Evolutionary conservation across 2,113 vertebrate genomes (phyloP), one percentile per base, ranked within the genome.

Genomic region (Hiodon alosoides): DNA sequence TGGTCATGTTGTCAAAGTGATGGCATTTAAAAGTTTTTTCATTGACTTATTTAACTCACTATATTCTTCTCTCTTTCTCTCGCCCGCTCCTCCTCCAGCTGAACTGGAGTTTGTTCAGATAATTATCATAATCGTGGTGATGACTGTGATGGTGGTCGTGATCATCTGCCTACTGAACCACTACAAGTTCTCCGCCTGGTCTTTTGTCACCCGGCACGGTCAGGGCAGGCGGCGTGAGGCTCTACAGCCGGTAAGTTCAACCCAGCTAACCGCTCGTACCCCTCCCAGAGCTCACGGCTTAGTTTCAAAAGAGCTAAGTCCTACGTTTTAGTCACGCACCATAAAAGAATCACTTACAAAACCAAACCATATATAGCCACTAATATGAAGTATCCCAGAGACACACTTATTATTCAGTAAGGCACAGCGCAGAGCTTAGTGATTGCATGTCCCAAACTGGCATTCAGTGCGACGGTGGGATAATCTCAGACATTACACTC

Each of bases 31-130:
- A 9, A 61, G 59, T 61, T 11, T 4, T 14, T 5, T 14, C 59
- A 61, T 31, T 31, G 59, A 4, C 7, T 61, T 9, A 61, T 9
- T 14, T 14, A 61, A 14, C 13, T 5, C 13, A 1, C 7, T 14
- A 4, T 13, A 4, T 9, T 61, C 7, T 14, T 61, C 16, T 10
- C 5, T 10, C 11, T 48, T 17, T 61, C 59, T 14, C 59, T 69
- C 52, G 17, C 52, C 31, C 11, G 53, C 46, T 11, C 31, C 48
- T 71, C 1, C 84, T 79, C 46, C 90, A 99, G 97, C 97, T 91
- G 96, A 98, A 90, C 92, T 98, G 94, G 96, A 97, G 90, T 97
- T 97, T 80, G 92, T 97, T 90, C 95, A 99, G 89, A 96, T 99
- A 84, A 90, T 98, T 89, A 92, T 98, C 82, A 94, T 99, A 79